Evolutionary conservation across 2,888 invertebrate genomes (phyloP).

Genomic region (Polia nebulosa): DNA sequence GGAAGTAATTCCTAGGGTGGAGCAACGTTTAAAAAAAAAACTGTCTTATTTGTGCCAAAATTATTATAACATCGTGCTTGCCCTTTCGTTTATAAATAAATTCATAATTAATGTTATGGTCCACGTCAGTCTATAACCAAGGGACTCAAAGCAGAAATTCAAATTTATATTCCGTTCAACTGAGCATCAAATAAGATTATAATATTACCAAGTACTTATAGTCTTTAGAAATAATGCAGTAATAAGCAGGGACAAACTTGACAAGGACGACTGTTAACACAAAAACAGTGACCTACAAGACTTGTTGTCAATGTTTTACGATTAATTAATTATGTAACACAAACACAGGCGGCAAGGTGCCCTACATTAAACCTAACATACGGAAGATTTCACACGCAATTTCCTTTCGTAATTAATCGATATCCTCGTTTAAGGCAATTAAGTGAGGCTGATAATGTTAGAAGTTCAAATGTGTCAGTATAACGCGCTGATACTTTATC

Average conservation of each 20-base stretch:
- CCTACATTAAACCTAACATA: constrained; percentile 41
- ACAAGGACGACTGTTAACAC: not conserved
- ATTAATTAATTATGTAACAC: constrained; percentile 29
- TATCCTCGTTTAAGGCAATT: constrained; percentile 53
- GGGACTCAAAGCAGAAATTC: not conserved
- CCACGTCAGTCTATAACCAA: not conserved
- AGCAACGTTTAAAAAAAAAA: no score
- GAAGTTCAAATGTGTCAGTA: constrained; percentile 42
- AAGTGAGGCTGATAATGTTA: constrained; percentile 43
- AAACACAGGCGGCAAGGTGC: constrained; percentile 18
- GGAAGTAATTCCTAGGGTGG: no score
- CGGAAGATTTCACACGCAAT: constrained; percentile 50
- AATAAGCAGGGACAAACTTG: not conserved
- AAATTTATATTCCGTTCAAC: constrained; percentile 6
- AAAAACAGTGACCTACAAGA: constrained; percentile 32
- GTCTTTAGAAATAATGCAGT: not conserved
- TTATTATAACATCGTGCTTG: no score
- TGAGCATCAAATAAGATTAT: constrained; percentile 13
- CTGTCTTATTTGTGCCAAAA: no score
- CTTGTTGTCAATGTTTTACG: constrained; percentile 28
- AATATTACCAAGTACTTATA: not conserved
- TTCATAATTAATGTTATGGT: not conserved
- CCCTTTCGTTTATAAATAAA: no score
- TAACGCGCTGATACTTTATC: constrained; percentile 24
- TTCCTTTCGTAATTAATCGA: constrained; percentile 52